Conservation (phyloP, 2,888 invertebrate genomes). For the Nasonovia ribisnigri region DNA sequence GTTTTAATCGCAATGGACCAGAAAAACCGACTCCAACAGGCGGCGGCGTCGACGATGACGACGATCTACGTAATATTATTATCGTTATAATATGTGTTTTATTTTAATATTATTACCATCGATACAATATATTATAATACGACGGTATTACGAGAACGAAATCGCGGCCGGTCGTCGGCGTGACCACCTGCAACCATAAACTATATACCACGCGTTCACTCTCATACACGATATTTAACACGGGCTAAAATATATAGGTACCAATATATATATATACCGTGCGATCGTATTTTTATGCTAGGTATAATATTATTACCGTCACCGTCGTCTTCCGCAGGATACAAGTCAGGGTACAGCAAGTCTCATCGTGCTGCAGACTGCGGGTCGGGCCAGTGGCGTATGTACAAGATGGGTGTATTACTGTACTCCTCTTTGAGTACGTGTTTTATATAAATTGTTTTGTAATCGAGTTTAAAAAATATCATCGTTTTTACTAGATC, state of each 20-base stretch:
- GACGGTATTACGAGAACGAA: background rate
- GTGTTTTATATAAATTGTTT: background rate
- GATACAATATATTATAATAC: background rate
- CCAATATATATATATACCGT: background rate
- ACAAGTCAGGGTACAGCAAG: background rate
- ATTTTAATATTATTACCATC: background rate
- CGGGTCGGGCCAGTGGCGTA: background rate
- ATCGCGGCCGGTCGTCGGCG: background rate
- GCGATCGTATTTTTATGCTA: background rate
- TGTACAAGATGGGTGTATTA: background rate
- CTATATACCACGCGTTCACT: background rate
- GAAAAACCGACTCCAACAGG: conserved; percentile 24
- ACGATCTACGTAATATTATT: background rate
- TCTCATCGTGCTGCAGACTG: background rate
- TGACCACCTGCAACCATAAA: background rate
- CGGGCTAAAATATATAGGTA: background rate
- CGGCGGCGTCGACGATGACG: background rate
- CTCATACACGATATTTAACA: background rate
- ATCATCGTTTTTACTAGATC: background rate
- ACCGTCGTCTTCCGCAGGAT: background rate
- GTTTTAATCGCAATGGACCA: conserved; percentile 49
- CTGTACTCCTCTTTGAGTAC: background rate
- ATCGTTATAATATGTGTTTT: background rate
- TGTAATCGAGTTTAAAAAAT: background rate
- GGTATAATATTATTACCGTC: background rate